A percentile compares a stretch with the other conserved stretches of the same genome.
Evolutionary conservation across 2,888 invertebrate species (phyloP).

Genomic region (Perizoma affinitatum): DNA sequence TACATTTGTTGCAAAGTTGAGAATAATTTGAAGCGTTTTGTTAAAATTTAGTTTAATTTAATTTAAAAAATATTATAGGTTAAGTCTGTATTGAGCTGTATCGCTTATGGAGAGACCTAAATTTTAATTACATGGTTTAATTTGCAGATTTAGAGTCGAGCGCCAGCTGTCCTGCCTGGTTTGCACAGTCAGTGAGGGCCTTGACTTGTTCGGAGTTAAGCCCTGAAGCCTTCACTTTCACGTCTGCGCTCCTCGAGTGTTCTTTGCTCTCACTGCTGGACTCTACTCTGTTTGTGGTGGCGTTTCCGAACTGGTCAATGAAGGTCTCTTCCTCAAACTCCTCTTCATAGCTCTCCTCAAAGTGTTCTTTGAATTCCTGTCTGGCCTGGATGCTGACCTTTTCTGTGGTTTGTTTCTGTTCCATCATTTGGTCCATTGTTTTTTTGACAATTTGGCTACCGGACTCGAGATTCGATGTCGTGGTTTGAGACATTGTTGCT

Average conservation of each 20-base stretch:
- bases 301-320: conserved; percentile 74
- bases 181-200: conserved; percentile 79
- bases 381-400: conserved; percentile 75
- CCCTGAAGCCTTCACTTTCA: conserved; percentile 76
- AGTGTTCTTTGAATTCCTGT: conserved; percentile 78
- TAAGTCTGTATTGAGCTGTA: conserved; percentile 23
- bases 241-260: conserved; percentile 78
- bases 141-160: conserved; percentile 77
- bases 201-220: conserved; percentile 75
- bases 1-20: conserved; percentile 31
- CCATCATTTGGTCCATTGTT: conserved; percentile 76
- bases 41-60: conserved; percentile 6
- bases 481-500: conserved; percentile 70
- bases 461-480: conserved; percentile 61
- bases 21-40: conserved; percentile 20
- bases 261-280: conserved; percentile 80
- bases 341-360: conserved; percentile 78
- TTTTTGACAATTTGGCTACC: conserved; percentile 77
- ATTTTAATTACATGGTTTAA: conserved; percentile 68
- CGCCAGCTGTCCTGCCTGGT: conserved; percentile 77
- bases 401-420: conserved; percentile 71
- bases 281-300: conserved; percentile 74
- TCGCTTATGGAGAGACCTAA: conserved; percentile 39
- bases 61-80: conserved; percentile 23
- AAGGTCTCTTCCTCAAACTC: conserved; percentile 80